These are phyloP conservation scores for Cephonodes hylas DNA, from an alignment of 2,888 invertebrate species.

Conservation along the genomic window DNA sequence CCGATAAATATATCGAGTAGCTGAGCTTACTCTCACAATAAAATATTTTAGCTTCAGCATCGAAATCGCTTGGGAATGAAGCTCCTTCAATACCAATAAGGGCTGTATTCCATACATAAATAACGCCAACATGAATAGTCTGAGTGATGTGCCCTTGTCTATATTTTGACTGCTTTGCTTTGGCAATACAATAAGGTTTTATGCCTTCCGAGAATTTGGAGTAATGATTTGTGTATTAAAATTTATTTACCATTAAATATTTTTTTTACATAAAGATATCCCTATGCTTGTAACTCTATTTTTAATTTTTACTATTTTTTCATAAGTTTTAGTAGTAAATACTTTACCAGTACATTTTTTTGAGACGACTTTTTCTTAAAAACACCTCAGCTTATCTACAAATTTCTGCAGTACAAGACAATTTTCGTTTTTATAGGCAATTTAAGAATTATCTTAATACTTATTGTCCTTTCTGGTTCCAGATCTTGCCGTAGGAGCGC, in stretches of 20 bases:
- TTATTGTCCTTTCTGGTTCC: slow-evolving; percentile 25
- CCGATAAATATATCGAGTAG: too few relatives aligned
- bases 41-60: neutral
- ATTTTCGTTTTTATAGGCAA: too few relatives aligned
- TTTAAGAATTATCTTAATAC: too few relatives aligned
- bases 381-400: too few relatives aligned
- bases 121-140: neutral
- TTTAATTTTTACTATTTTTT: too few relatives aligned
- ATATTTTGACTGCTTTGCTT: neutral
- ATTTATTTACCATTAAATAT: too few relatives aligned
- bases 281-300: too few relatives aligned
- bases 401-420: too few relatives aligned
- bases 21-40: neutral
- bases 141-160: neutral
- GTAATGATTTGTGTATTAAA: neutral
- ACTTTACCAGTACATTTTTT: too few relatives aligned
- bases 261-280: too few relatives aligned
- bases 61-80: neutral
- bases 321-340: too few relatives aligned
- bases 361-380: too few relatives aligned
- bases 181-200: neutral
- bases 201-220: neutral
- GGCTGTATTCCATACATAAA: neutral
- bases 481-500: slow-evolving; percentile 59
- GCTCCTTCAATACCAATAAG: neutral